These are phyloP conservation scores for Tupaia chinensis DNA, from an alignment of 2,113 vertebrate species.

Conservation along the genomic window DNA sequence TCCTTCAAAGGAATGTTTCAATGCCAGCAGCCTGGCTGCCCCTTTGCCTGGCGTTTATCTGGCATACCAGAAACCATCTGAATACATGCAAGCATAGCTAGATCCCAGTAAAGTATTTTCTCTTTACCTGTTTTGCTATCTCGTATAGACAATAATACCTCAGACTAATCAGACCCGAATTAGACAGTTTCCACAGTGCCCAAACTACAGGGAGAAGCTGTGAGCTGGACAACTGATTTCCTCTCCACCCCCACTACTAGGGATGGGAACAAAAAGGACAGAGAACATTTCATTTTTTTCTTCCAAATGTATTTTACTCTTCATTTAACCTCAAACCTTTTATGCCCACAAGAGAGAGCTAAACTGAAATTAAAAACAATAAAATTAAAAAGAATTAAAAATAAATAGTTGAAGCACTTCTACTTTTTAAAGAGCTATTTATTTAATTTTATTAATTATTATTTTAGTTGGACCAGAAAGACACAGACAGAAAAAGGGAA, in stretches of 20 bases:
- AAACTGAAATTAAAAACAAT: not conserved
- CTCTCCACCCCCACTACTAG: fast-evolving
- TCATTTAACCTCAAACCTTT: not conserved
- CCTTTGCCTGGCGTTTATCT: not conserved
- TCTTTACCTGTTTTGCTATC: not conserved
- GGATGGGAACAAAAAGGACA: not conserved
- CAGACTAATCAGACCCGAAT: not conserved
- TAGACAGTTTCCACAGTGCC: not conserved
- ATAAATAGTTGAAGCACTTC: not conserved
- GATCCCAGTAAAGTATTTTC: not conserved
- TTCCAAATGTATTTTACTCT: not conserved
- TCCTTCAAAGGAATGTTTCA: not conserved
- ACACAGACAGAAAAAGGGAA: too few relatives aligned
- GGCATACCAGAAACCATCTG: not conserved
- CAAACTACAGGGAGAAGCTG: not conserved
- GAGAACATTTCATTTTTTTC: not conserved
- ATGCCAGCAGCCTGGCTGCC: not conserved
- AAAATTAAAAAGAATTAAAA: not conserved
- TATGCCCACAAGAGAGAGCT: not conserved
- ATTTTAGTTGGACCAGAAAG: too few relatives aligned
- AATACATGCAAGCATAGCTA: not conserved
- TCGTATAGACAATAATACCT: not conserved
- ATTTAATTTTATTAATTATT: too few relatives aligned
- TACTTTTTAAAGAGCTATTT: not conserved
- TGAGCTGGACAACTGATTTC: not conserved